Evolutionary conservation across 2,888 invertebrate species (phyloP).

Genomic region (Syrista parreyssii): DNA sequence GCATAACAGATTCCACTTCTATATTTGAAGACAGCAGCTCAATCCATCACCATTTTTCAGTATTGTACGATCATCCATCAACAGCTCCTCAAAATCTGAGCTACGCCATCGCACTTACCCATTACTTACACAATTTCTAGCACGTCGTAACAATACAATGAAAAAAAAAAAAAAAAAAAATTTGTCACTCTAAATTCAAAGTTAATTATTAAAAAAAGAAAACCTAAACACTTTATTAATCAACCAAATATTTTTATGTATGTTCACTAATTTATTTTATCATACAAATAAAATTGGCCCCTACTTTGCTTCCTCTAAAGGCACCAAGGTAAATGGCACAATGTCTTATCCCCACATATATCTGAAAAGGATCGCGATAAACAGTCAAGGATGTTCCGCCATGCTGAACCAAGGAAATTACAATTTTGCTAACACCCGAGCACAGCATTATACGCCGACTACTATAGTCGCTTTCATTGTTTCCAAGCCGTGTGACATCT

Average conservation of each 20-base stretch:
- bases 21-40: conserved; percentile 47
- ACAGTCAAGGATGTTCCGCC: background rate
- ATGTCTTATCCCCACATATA: background rate
- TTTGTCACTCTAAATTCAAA: background rate
- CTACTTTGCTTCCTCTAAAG: background rate
- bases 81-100: conserved; percentile 44
- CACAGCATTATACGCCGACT: background rate
- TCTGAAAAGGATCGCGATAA: background rate
- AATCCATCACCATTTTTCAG: conserved; percentile 54
- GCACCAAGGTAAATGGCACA: background rate
- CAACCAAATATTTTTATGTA: no score
- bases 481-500: background rate
- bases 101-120: conserved; percentile 32
- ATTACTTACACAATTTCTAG: background rate
- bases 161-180: background rate
- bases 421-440: background rate
- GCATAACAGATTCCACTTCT: conserved; percentile 47
- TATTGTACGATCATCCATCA: conserved; percentile 51
- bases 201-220: background rate
- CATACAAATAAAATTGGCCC: background rate
- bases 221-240: background rate
- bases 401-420: background rate
- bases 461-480: background rate
- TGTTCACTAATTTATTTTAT: no score
- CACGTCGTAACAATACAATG: background rate